phyloP scores from a whole-genome alignment of 2,113 vertebrate species.

The Leiothrix lutea region DNA sequence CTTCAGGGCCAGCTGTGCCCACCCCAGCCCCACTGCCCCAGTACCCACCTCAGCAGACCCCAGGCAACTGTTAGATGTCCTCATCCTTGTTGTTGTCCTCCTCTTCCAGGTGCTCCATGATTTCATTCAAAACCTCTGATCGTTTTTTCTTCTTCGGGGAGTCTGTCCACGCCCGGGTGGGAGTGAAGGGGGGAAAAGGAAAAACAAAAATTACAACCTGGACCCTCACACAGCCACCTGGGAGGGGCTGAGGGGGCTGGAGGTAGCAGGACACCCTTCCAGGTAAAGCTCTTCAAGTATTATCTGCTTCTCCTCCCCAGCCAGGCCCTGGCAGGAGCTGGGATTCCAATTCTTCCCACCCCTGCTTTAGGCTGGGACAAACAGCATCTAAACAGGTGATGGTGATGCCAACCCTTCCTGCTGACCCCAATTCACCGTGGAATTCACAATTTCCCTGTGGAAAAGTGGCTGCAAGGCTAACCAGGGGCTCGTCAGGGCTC shows the following conservation, averaged over 20 bases:
- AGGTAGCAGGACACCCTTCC: not conserved
- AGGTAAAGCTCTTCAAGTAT: not conserved
- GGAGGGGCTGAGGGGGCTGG: not conserved
- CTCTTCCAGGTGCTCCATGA: conserved; percentile 87
- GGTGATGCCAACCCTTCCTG: not conserved
- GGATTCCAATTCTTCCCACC: not conserved
- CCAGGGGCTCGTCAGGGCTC: not conserved
- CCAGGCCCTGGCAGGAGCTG: not conserved
- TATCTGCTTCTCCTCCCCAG: not conserved
- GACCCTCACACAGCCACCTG: not conserved
- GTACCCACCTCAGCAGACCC: not conserved
- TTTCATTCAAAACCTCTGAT: conserved; percentile 80
- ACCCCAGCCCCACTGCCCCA: fast-evolving
- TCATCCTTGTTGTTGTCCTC: conserved; percentile 62
- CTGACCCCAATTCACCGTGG: fast-evolving
- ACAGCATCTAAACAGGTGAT: fast-evolving
- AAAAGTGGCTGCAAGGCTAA: fast-evolving
- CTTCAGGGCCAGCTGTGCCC: not conserved
- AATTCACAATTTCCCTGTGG: not conserved
- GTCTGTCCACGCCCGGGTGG: conserved; percentile 67
- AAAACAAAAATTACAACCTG: not conserved
- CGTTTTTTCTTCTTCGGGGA: conserved; percentile 78
- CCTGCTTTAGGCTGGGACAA: fast-evolving
- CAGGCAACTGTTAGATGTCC: conserved; percentile 17
- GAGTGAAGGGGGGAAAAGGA: not conserved